phyloP scores from a whole-genome alignment of 2,797 vertebrate genomes.

The Avahi laniger region DNA sequence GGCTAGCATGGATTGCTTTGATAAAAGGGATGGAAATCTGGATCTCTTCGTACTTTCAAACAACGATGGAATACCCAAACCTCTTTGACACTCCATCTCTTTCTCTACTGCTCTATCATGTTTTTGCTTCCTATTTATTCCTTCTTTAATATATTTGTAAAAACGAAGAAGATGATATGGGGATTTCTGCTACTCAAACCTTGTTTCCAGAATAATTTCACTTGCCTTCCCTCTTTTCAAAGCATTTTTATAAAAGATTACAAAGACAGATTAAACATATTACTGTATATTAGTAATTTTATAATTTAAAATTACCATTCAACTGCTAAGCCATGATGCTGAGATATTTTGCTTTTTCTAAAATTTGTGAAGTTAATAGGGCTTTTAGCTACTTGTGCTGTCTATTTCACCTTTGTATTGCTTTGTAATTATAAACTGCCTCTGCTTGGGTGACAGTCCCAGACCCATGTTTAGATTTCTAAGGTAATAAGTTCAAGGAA shows the following conservation, averaged over 20 bases:
- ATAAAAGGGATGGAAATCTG: neutral
- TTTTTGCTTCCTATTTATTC: neutral
- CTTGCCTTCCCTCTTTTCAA: neutral
- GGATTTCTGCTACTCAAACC: neutral
- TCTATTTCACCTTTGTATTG: slow-evolving; percentile 48
- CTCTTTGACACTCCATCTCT: neutral
- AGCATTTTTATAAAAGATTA: neutral
- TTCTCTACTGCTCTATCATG: neutral
- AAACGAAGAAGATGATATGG: neutral
- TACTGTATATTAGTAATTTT: neutral
- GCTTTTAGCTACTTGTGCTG: slow-evolving; percentile 47
- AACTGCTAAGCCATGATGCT: neutral
- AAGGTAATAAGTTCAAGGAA: slow-evolving; percentile 78
- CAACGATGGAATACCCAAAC: neutral
- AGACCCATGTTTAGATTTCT: slow-evolving; percentile 74
- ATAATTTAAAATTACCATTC: neutral
- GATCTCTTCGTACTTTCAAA: neutral
- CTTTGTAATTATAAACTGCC: slow-evolving; percentile 68
- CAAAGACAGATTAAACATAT: neutral
- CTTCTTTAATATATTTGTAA: neutral
- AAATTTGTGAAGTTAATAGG: slow-evolving; percentile 5
- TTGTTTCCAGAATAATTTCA: neutral
- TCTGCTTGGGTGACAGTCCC: neutral
- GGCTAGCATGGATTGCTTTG: neutral
- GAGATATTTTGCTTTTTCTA: neutral